Evolutionary conservation across 37 sponge, comb jelly and placozoan genomes (phyloP).

Genomic region (Aplysina aerophoba): DNA sequence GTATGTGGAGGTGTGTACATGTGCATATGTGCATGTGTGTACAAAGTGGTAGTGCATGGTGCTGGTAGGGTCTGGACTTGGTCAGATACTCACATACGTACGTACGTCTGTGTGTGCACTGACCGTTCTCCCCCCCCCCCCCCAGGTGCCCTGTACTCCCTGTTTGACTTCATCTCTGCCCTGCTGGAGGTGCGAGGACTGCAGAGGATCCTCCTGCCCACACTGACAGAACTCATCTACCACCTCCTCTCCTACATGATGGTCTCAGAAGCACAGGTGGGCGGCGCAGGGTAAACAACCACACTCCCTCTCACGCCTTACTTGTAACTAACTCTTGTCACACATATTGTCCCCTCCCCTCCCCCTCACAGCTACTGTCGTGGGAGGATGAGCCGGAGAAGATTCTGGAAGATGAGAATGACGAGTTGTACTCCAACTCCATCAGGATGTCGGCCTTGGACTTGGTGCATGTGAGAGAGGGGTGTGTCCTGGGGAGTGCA

Average conservation of each 20-base stretch:
- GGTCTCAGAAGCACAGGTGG: constrained; percentile 68
- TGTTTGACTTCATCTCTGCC: constrained; percentile 70
- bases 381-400: constrained; percentile 60
- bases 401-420: constrained; percentile 77
- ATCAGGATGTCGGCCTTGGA: constrained; percentile 66
- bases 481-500: neutral
- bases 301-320: no score
- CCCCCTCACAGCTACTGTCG: constrained; percentile 25
- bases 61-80: no score
- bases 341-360: neutral
- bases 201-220: constrained; percentile 52
- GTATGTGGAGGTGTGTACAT: no score
- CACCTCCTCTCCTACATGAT: constrained; percentile 69
- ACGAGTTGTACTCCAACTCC: constrained; percentile 52
- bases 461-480: constrained; percentile 41
- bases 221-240: constrained; percentile 57
- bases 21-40: no score
- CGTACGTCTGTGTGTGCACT: no score
- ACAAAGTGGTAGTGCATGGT: no score
- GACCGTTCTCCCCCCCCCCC: neutral
- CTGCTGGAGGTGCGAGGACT: constrained; percentile 37
- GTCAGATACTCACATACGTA: no score
- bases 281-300: neutral
- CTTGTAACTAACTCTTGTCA: neutral
- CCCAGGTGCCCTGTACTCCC: constrained; percentile 45